Evolutionary conservation across 2,113 vertebrate species (phyloP), one percentile per base, ranked within the genome.

Genomic region (Myotis yumanensis): DNA sequence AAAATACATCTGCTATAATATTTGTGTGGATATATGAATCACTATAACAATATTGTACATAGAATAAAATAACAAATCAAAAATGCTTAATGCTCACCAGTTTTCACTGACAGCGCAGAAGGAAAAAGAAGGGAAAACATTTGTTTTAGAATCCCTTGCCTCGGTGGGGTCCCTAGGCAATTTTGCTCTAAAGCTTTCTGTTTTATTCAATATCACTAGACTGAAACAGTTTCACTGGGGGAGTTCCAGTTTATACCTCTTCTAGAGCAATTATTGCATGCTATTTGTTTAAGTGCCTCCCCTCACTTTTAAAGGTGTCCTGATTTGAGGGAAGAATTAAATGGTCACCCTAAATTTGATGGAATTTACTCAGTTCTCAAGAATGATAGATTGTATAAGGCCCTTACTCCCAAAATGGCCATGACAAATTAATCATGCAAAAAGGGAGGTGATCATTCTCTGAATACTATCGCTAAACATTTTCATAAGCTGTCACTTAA

Each of bases 31-130:
- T 96, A 96, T 95, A 94, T 89, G 89, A 97, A 94, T 89, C 82
- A 37, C 22, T 95, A 14, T 59, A 92, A 96, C 40, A 97, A 96
- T 96, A 96, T 97, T 97, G 96, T 96, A 93, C 82, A 88, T 86
- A 93, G 73, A 96, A 83, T 82, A 95, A 93, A 86, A 96, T 95
- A 96, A 89, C 72, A 96, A 95, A 93, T 96, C 16, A 93, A 95
- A 95, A 94, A 35, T 90, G 7, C 30, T 92, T 95, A 89, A 23
- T 52, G 30, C 20, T 92, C 12, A 57, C 59, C 96, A 64, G 46
- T 91, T 95, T 92, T 95, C 48, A 89, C 48, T 68, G 48, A 88
- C 17, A 62, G 23, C 83, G 10, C 57, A 88, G 48, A 77, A 96
- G 46, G 15, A 91, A 94, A 88, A 23, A 86, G 18, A 85, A 90